Evolutionary conservation across 2,888 invertebrate genomes (phyloP).

Genomic region (Teleiodes luculella): DNA sequence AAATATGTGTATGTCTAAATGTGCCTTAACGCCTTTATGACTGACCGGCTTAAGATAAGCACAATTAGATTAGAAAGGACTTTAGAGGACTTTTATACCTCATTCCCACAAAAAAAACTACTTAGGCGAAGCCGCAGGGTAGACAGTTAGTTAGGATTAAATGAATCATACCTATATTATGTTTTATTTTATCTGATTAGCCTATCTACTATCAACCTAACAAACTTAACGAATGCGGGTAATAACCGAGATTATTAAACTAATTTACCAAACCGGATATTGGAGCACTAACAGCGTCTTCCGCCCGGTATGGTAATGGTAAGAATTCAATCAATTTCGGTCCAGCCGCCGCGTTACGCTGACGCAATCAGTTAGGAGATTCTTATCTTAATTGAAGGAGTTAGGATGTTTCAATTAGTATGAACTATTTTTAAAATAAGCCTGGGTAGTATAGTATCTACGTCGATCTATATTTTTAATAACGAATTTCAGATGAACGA

Average conservation of each 20-base stretch:
- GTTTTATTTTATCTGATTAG: too few species aligned
- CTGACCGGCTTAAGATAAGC: too few species aligned
- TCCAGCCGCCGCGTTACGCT: conserved; percentile 7
- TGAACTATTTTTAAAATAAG: background rate
- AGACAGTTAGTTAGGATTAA: too few species aligned
- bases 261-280: conserved; percentile 15
- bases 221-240: background rate
- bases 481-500: background rate
- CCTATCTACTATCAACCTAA: background rate
- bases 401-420: background rate
- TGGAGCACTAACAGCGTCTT: conserved; percentile 8
- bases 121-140: too few species aligned
- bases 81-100: too few species aligned
- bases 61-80: too few species aligned
- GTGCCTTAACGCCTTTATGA: too few species aligned
- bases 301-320: conserved; percentile 8
- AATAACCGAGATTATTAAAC: background rate
- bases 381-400: conserved; percentile 1
- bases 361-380: background rate
- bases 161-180: too few species aligned
- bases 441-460: background rate
- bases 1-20: too few species aligned
- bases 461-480: background rate
- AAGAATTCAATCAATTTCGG: background rate
- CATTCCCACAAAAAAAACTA: too few species aligned